phyloP scores from a whole-genome alignment of 1,140 invertebrate species.

The Fragariocoptes setiger region DNA sequence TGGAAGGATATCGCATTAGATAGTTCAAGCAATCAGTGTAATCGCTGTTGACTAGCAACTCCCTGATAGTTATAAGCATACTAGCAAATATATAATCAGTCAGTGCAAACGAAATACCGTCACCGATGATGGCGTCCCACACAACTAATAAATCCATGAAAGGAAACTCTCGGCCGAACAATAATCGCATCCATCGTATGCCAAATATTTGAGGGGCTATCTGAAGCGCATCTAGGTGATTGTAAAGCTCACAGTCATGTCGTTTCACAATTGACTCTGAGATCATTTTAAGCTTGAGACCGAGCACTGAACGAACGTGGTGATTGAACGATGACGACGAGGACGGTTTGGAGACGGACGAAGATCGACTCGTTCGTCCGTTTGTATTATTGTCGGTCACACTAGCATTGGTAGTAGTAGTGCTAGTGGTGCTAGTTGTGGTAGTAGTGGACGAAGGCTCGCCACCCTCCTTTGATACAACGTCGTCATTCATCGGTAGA shows the following conservation, averaged over 20 bases:
- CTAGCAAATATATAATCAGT: constrained; percentile 40
- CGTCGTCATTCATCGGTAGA: not conserved
- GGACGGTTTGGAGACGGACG: not conserved
- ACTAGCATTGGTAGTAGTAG: not conserved
- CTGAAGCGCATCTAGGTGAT: constrained; percentile 30
- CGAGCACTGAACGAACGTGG: constrained; percentile 12
- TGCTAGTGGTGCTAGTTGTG: not conserved
- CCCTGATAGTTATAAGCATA: constrained; percentile 35
- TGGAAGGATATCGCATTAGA: constrained; percentile 31
- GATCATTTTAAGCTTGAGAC: constrained; percentile 32
- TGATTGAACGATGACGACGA: not conserved
- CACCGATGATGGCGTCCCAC: constrained; percentile 47
- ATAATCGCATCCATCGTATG: constrained; percentile 40
- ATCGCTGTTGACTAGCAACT: constrained; percentile 26
- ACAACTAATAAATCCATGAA: constrained; percentile 34
- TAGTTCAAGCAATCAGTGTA: constrained; percentile 27
- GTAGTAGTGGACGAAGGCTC: not conserved
- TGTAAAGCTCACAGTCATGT: constrained; percentile 28
- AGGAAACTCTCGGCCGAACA: constrained; percentile 46
- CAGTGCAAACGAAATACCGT: constrained; percentile 30
- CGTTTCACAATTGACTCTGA: constrained; percentile 30
- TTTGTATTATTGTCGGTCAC: not conserved
- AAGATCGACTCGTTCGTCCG: not conserved
- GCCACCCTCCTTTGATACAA: not conserved
- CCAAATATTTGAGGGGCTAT: constrained; percentile 45